phyloP scores from a whole-genome alignment of 1,140 invertebrate genomes.

The Bombus waltoni region DNA sequence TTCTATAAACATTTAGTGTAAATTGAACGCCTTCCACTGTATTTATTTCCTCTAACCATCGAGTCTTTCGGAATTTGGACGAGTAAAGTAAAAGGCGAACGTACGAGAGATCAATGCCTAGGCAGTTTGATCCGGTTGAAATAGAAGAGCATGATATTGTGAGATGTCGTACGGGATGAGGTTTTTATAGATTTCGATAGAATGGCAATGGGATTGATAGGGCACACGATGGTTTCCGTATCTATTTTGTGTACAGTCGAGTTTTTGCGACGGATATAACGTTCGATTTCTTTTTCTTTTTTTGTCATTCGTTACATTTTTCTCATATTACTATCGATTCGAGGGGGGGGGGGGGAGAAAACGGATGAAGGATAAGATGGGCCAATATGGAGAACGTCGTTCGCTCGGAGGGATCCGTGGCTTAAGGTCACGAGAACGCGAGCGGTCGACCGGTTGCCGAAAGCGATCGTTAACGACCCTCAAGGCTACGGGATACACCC shows the following conservation, averaged over 20 bases:
- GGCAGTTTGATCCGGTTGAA: neutral
- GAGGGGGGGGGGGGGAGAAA: neutral
- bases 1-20: too few species aligned
- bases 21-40: too few species aligned
- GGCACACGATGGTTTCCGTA: neutral
- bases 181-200: neutral
- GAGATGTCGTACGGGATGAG: neutral
- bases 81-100: neutral
- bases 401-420: neutral
- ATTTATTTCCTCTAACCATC: too few species aligned
- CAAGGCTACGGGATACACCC: conserved; percentile 23
- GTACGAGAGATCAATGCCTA: too few species aligned
- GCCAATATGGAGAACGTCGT: neutral
- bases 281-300: neutral
- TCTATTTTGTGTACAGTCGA: neutral
- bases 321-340: neutral
- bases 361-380: neutral
- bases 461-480: conserved; percentile 50
- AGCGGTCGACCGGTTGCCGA: conserved; percentile 42
- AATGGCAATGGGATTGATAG: neutral
- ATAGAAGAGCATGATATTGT: too few species aligned
- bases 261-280: neutral
- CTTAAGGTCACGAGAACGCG: conserved; percentile 44
- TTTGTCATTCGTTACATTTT: neutral
- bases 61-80: too few species aligned